A percentile compares a stretch with the other conserved stretches of the same genome.
phyloP scores from a whole-genome alignment of 2,113 vertebrate genomes.

The Stercorarius parasiticus region DNA sequence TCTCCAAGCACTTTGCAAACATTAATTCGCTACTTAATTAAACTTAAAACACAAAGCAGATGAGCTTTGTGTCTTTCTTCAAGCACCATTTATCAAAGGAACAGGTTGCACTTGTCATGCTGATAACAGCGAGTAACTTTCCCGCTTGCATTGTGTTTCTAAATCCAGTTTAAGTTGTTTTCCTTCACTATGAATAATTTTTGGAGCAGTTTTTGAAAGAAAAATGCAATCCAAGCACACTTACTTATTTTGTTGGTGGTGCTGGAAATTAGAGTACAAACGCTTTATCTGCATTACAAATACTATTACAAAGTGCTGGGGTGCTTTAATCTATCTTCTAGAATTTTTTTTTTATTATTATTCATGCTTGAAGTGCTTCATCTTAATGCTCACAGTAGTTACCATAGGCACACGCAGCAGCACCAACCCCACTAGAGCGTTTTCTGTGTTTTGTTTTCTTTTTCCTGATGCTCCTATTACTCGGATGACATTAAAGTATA shows the following conservation, averaged over 20 bases:
- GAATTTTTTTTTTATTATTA: conserved; percentile 46
- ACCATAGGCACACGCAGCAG: conserved; percentile 17
- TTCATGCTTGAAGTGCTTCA: conserved; percentile 64
- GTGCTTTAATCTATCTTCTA: conserved; percentile 66
- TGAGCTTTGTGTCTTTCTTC: conserved; percentile 58
- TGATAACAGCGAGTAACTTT: conserved; percentile 56
- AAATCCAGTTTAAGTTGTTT: conserved; percentile 66
- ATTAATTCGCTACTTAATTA: conserved; percentile 65
- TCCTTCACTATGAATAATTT: conserved; percentile 62
- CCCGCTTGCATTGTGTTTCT: conserved; percentile 34
- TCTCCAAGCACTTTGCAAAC: conserved; percentile 49
- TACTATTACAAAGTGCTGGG: conserved; percentile 56
- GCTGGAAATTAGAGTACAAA: conserved; percentile 65
- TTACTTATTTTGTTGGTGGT: conserved; percentile 60
- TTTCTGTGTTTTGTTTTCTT: conserved; percentile 53
- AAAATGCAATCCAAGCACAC: conserved; percentile 62
- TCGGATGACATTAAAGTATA: conserved; percentile 59
- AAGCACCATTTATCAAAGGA: conserved; percentile 62
- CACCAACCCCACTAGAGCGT: not conserved
- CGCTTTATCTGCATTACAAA: conserved; percentile 71
- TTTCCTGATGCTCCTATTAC: conserved; percentile 47
- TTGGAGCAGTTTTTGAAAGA: conserved; percentile 52
- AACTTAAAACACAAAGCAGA: conserved; percentile 58
- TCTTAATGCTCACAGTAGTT: conserved; percentile 48
- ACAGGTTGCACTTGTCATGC: conserved; percentile 59